These are phyloP conservation scores for Phengaris arion DNA, from an alignment of 2,888 invertebrate genomes.

Conservation along the genomic window DNA sequence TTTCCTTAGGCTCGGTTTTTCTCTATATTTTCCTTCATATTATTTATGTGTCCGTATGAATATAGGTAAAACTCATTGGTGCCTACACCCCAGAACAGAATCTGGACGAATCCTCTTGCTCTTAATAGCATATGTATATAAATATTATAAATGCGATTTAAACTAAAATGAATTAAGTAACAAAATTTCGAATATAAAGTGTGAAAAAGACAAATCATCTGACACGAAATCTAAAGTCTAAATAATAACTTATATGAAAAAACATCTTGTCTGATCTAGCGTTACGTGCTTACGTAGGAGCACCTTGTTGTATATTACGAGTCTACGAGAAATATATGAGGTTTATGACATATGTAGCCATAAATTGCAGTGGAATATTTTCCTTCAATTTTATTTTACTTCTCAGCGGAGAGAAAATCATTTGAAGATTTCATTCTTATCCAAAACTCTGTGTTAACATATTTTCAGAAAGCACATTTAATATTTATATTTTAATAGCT, in stretches of 20 bases:
- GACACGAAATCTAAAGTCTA: background rate
- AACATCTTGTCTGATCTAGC: background rate
- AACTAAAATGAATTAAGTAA: too few relatives aligned
- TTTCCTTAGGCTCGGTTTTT: too few relatives aligned
- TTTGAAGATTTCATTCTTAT: background rate
- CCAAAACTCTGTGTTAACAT: background rate
- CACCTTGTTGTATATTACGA: background rate
- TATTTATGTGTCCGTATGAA: too few relatives aligned
- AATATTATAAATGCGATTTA: too few relatives aligned
- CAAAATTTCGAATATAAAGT: background rate
- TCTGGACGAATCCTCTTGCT: too few relatives aligned
- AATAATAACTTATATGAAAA: background rate
- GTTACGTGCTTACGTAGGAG: background rate
- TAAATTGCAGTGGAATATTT: background rate
- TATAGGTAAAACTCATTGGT: too few relatives aligned
- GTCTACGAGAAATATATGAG: background rate
- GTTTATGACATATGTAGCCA: background rate
- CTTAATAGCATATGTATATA: too few relatives aligned
- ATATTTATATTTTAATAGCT: too few relatives aligned
- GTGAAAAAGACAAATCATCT: background rate
- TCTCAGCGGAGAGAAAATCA: background rate
- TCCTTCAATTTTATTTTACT: background rate
- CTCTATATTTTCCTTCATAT: too few relatives aligned
- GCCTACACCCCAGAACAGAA: too few relatives aligned
- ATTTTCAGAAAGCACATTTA: too few relatives aligned